phyloP scores from a whole-genome alignment of 2,888 invertebrate species.

The Pandemis corylana region DNA sequence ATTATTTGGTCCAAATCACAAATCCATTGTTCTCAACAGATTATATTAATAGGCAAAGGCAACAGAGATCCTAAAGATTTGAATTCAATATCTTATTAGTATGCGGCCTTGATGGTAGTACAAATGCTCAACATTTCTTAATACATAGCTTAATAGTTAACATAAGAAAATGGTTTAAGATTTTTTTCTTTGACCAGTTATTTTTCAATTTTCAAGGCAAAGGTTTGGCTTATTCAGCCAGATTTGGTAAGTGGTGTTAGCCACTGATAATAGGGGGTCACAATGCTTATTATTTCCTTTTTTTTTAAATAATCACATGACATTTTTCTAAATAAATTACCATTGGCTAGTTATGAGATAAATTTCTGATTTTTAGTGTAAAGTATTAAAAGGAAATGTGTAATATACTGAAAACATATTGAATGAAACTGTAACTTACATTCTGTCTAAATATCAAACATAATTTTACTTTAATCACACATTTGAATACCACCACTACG shows the following conservation, averaged over 20 bases:
- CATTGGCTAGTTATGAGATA: too few relatives aligned
- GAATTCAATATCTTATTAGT: constrained; percentile 44
- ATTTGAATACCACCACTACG: background rate
- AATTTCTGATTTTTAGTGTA: too few relatives aligned
- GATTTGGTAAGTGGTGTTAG: constrained; percentile 23
- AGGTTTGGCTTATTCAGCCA: constrained; percentile 34
- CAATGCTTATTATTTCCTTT: constrained; percentile 29
- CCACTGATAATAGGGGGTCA: constrained; percentile 34
- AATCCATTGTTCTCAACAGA: constrained; percentile 24
- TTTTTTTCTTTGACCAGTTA: constrained; percentile 37
- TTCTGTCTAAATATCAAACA: too few relatives aligned
- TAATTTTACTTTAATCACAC: background rate
- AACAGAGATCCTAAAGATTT: background rate
- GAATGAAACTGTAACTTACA: too few relatives aligned
- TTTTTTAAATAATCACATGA: background rate
- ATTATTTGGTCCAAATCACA: constrained; percentile 12
- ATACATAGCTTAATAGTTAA: constrained; percentile 27
- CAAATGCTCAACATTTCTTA: constrained; percentile 58
- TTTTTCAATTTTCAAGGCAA: constrained; percentile 42
- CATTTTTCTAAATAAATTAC: too few relatives aligned
- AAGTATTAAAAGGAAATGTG: too few relatives aligned
- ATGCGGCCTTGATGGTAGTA: constrained; percentile 60
- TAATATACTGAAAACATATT: too few relatives aligned
- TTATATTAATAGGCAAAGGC: constrained; percentile 4
- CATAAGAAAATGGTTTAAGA: constrained; percentile 35